Evolutionary conservation across 2,888 invertebrate species (phyloP), one percentile per base, ranked within the genome.

Genomic region (Kuschelorhynchus macadamiae): DNA sequence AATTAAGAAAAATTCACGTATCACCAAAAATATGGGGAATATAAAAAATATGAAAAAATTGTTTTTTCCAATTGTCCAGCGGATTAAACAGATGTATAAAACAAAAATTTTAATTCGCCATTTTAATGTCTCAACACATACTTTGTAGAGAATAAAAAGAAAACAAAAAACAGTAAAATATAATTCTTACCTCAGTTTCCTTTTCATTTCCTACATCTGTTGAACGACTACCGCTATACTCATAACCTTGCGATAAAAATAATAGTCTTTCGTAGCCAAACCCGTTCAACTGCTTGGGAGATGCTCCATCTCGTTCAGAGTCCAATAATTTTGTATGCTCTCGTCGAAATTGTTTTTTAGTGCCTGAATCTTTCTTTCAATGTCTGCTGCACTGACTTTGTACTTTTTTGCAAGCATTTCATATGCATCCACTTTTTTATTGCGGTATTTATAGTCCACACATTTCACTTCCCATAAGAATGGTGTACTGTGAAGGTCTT

Each of bases 341-440:
- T 11, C 5, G 36, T 11, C 5, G 11, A 36, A 36, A 7, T 36
- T 4, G 2, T 36, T 36, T 36, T 36, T 36, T 7, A 36, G 36
- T 36, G 36, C 36, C 36, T 36, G 36, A 36, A 7, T 32, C 32
- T 36, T 36, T 36, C 2, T 36, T 36, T 36, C 36, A 36, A 36
- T 36, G 36, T 36, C 36, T 36, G 36, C 36, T 36, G 36, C 36
- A 36, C 36, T 36, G 36, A 36, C 11, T 36, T 25, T 3, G 36
- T 36, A 11, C 36, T 36, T 36, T 36, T 36, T 36, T 36, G 36
- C 36, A 36, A 36, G 36, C 36, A 36, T 36, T 36, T 36, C 36
- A 36, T 36, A 36, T 36, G 36, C 36, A 36, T 11, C 11, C 3
- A 36, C n/a, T 12, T 36, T 36, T 12, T 36, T 36, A 36, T 36